These are phyloP conservation scores for cattle (Bos taurus) DNA, from an alignment of 2,113 vertebrate genomes.

Conservation along the genomic window ARS-UCD2.0 NC_037343.1:59468501-59469000, in stretches of 20 bases:
- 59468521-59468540: background rate
- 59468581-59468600: conserved; percentile 13
- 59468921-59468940: no score
- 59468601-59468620: background rate
- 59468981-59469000: no score
- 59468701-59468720: background rate
- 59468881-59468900: no score
- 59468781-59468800: background rate
- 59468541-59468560: background rate
- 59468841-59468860: no score
- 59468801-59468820: background rate
- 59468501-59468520: background rate
- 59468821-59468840: background rate
- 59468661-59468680: background rate
- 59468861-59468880: no score
- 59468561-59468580: background rate
- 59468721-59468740: background rate
- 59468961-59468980: no score
- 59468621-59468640: background rate
- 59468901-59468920: no score
- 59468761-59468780: background rate
- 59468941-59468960: no score
- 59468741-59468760: background rate
- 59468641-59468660: background rate
- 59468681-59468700: background rate